Evolutionary conservation across 37 sponge, comb jelly and placozoan species (phyloP).

Genomic region (Axinella damicornis): DNA sequence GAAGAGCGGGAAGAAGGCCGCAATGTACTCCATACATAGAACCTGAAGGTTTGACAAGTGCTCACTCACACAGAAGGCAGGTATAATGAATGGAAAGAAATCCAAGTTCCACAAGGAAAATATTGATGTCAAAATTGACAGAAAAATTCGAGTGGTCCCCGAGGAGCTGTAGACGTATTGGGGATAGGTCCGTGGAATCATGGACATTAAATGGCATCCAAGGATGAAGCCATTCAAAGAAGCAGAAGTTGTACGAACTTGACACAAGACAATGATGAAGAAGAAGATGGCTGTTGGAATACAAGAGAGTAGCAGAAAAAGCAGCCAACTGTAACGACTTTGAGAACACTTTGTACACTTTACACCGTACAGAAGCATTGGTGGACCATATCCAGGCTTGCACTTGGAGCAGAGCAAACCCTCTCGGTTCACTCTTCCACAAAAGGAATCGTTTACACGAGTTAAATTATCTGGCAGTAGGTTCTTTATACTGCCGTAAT

Average conservation of each 20-base stretch:
- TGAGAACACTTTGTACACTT: slow-evolving; percentile 15
- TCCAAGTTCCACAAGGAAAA: slow-evolving; percentile 23
- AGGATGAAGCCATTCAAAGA: slow-evolving; percentile 60
- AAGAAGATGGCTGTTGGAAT: slow-evolving; percentile 56
- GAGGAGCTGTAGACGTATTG: neutral
- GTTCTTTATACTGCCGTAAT: neutral
- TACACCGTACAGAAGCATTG: slow-evolving; percentile 25
- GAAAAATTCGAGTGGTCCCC: neutral
- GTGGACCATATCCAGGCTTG: slow-evolving; percentile 2
- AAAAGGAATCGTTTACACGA: neutral
- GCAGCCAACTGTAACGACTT: neutral
- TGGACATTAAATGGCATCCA: slow-evolving; percentile 36
- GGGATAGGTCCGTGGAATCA: neutral
- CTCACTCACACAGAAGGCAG: slow-evolving; percentile 5
- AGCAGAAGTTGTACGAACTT: slow-evolving; percentile 45
- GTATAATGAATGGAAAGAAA: slow-evolving; percentile 21
- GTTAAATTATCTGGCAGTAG: neutral
- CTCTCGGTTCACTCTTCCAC: slow-evolving; percentile 34
- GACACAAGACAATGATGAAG: slow-evolving; percentile 48
- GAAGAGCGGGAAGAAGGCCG: slow-evolving; percentile 54
- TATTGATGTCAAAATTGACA: neutral
- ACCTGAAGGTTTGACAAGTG: neutral
- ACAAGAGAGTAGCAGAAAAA: slow-evolving; percentile 3
- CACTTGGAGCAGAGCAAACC: slow-evolving; percentile 61
- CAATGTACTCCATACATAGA: slow-evolving; percentile 25